Evolutionary conservation across 2,113 vertebrate genomes (phyloP), one percentile per base, ranked within the genome.

Genomic region (Callithrix jacchus): DNA sequence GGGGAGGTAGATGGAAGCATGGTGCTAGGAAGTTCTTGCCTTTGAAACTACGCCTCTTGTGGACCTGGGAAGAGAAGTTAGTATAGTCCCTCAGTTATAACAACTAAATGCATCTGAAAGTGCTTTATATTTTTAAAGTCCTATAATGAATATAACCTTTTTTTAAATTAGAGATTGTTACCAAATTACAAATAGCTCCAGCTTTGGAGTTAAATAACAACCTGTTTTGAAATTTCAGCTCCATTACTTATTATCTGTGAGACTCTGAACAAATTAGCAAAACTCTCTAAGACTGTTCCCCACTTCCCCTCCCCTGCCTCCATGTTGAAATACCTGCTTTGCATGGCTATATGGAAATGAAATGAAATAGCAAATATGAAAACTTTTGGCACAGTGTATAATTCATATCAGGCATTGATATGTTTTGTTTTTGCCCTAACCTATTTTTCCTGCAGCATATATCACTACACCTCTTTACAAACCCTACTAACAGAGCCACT

Each of bases 191-290:
- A 94, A 82, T 49, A 76, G n/a, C 35, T 83, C 32, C 61, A 83
- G 56, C 11, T 94, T 94, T 42, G 27, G 25, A 91, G 32, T 91
- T 94, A 64, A 91, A 58, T 13, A 95, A 93, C 40, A 71, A 32
- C 8, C 37, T 82, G 68, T 6, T 82, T 77, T 94, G 47, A 82
- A 58, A 91, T 91, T 68, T 66, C 27, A 83, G 76, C 8, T 87
- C 49, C 47, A 52, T 83, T 93, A 81, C 35, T 89, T 86, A 84
- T 40, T 89, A 71, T 93, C 52, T 82, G 30, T 87, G 25, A 91
- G 47, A 82, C 32, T 87, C 82, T 56, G 45, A 89, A 56, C 25
- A 82, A 87, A 91, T 74, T 56, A 79, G 58, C 56, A 89, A 71
- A 71, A 23, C 13, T 91, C 17, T 94, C 61, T 92, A 45, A 91